Conservation (phyloP, 2,888 invertebrate genomes). For the Morpho helenor region DNA sequence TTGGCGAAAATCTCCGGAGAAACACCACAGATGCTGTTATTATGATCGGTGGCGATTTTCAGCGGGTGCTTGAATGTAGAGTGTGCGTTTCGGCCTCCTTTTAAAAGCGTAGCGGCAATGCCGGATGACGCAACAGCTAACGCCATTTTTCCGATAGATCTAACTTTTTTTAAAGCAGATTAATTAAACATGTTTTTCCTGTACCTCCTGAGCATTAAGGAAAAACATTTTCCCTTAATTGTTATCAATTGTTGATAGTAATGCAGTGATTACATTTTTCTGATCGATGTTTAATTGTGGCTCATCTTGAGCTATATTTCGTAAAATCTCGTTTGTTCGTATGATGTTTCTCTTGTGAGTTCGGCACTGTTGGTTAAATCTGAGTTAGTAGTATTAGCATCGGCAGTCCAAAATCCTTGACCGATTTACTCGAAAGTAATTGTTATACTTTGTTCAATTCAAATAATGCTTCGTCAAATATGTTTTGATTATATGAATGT, state of each 20-base stretch:
- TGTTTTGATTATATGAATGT: constrained; percentile 31
- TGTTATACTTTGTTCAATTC: constrained; percentile 17
- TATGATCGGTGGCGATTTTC: constrained; percentile 30
- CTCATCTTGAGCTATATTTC: constrained; percentile 32
- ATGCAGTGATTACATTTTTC: constrained; percentile 29
- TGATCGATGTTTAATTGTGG: constrained; percentile 31
- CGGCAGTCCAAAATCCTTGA: constrained; percentile 32
- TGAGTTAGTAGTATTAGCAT: constrained; percentile 32
- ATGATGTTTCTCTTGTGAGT: constrained; percentile 33
- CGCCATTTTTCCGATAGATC: constrained; percentile 34
- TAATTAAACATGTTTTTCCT: constrained; percentile 28
- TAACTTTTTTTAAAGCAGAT: constrained; percentile 24
- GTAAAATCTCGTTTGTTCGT: constrained; percentile 30
- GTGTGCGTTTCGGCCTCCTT: constrained; percentile 45
- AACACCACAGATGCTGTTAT: constrained; percentile 31
- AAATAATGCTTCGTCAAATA: constrained; percentile 31
- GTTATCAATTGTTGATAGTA: constrained; percentile 26
- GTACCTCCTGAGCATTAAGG: constrained; percentile 25
- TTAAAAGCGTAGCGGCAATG: constrained; percentile 40
- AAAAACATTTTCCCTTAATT: constrained; percentile 28
- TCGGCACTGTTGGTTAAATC: constrained; percentile 33
- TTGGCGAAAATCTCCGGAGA: constrained; percentile 33
- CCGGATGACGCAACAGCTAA: constrained; percentile 38
- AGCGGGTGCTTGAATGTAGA: constrained; percentile 40
- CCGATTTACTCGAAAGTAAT: constrained; percentile 26